Evolutionary conservation across 2,888 invertebrate species (phyloP).

Genomic region (Cecidostiba fungosa): DNA sequence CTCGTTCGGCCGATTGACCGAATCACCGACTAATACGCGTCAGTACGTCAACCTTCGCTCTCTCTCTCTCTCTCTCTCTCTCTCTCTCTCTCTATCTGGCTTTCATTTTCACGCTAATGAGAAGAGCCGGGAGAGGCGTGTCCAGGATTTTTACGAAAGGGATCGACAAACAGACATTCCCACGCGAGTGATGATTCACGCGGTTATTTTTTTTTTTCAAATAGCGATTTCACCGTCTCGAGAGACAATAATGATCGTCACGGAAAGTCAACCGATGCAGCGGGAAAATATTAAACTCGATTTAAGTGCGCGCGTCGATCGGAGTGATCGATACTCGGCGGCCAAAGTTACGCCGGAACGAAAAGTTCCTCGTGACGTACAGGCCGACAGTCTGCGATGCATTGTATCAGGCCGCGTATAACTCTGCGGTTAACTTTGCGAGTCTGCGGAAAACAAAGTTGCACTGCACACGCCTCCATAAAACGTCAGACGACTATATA

Average conservation of each 20-base stretch:
- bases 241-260: background rate
- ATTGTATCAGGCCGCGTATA: constrained; percentile 17
- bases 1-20: no score
- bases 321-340: background rate
- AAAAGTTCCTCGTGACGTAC: constrained; percentile 19
- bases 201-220: no score
- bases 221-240: background rate
- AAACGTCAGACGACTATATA: no score
- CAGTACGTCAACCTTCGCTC: no score
- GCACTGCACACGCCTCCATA: background rate
- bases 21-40: no score
- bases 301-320: background rate
- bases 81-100: no score
- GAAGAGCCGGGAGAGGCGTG: constrained; percentile 28
- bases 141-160: constrained; percentile 40
- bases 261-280: background rate
- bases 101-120: constrained; percentile 32
- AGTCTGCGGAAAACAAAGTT: background rate
- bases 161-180: constrained; percentile 29
- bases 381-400: constrained; percentile 12
- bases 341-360: background rate
- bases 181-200: no score
- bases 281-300: background rate
- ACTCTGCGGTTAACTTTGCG: constrained; percentile 16
- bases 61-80: no score